A percentile compares a stretch with the other conserved stretches of the same genome.
phyloP scores from a whole-genome alignment of 2,888 invertebrate species.

The Dolichomitus sp. region DNA sequence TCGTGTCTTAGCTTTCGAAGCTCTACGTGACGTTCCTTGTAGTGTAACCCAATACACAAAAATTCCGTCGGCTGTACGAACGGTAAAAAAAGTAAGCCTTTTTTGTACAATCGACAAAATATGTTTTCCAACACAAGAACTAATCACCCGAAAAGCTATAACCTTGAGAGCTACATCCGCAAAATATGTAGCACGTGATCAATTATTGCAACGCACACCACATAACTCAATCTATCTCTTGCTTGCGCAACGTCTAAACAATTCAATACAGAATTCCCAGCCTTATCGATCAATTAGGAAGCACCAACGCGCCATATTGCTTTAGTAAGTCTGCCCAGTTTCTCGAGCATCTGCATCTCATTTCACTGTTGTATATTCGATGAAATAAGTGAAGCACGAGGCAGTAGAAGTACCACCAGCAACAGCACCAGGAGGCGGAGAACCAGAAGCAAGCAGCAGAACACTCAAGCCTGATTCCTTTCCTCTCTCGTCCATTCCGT shows the following conservation, averaged over 20 bases:
- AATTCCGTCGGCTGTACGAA: no score
- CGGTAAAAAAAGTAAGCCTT: no score
- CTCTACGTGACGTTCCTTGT: no score
- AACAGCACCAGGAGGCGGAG: neutral
- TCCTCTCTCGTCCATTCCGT: constrained; percentile 1
- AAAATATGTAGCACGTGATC: neutral
- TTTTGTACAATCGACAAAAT: no score
- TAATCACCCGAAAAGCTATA: no score
- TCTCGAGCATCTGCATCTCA: constrained; percentile 7
- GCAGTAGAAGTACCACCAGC: neutral
- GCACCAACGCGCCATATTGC: neutral
- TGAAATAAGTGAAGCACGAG: constrained; percentile 10
- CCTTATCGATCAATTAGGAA: constrained; percentile 35
- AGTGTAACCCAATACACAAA: no score
- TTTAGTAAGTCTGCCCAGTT: neutral
- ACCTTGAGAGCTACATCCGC: neutral
- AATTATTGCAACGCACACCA: neutral
- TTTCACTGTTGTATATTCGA: constrained; percentile 24
- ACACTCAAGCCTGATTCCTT: constrained; percentile 32
- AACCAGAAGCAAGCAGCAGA: constrained; percentile 5
- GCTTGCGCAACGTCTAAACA: neutral
- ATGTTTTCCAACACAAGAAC: no score
- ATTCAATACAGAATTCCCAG: constrained; percentile 8
- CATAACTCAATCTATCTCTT: neutral
- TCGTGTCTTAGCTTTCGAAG: no score